Evolutionary conservation across 2,888 invertebrate species (phyloP).

Genomic region (Caenorhabditis uteleia): DNA sequence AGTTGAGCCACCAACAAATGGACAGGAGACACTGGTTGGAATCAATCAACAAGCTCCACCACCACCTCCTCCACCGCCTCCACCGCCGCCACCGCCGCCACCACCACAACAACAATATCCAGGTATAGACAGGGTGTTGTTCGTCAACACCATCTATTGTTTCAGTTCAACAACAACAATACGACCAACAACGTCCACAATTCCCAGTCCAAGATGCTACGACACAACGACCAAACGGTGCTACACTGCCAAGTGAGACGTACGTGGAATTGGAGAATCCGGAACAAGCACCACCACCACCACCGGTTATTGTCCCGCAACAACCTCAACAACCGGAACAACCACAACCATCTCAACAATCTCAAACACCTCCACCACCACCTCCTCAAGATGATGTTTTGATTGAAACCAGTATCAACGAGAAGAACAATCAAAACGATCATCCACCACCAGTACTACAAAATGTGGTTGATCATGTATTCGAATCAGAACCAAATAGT

Average conservation of each 20-base stretch:
- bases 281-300: constrained; percentile 13
- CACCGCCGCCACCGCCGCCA: constrained; percentile 1
- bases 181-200: constrained; percentile 5
- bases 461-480: constrained; percentile 36
- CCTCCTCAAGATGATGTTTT: constrained; percentile 5
- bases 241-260: constrained; percentile 48
- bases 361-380: neutral
- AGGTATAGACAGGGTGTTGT: too few relatives aligned
- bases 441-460: constrained; percentile 31
- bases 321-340: too few relatives aligned
- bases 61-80: constrained; percentile 20
- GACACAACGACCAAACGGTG: constrained; percentile 12
- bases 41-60: constrained; percentile 27
- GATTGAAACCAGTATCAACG: constrained; percentile 4
- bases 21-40: constrained; percentile 36
- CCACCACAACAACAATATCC: neutral
- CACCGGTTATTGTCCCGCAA: too few relatives aligned
- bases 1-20: constrained; percentile 37
- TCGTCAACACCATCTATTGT: too few relatives aligned
- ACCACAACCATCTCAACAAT: neutral
- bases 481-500: constrained; percentile 50
- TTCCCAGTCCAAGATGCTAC: constrained; percentile 20
- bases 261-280: constrained; percentile 51
- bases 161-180: constrained; percentile 1
- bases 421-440: constrained; percentile 8